phyloP scores from a whole-genome alignment of 1,140 invertebrate genomes.

The Heliothis virescens region DNA sequence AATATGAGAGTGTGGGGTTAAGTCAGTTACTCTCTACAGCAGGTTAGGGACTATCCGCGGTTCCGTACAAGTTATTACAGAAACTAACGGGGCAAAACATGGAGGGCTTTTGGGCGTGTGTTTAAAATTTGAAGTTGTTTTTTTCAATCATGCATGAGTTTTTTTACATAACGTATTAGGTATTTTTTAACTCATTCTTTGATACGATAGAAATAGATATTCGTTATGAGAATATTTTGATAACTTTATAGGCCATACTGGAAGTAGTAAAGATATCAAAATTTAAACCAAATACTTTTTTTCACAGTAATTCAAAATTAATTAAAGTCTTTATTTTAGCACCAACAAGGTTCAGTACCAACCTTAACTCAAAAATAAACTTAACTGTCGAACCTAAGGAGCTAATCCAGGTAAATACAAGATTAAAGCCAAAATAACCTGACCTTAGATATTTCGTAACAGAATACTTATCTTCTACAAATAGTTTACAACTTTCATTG shows the following conservation, averaged over 20 bases:
- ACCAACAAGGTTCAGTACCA: too few species aligned
- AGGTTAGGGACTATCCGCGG: constrained; percentile 50
- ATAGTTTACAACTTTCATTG: constrained; percentile 13
- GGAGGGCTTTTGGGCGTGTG: neutral
- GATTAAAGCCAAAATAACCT: neutral
- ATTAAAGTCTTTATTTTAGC: too few species aligned
- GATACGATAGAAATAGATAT: too few species aligned
- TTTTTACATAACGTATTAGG: too few species aligned
- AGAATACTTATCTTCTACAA: neutral
- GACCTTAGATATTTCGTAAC: neutral
- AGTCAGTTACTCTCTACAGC: constrained; percentile 41
- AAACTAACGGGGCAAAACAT: constrained; percentile 17
- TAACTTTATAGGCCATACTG: too few species aligned
- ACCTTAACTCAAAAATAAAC: too few species aligned
- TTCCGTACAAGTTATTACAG: neutral
- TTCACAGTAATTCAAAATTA: too few species aligned
- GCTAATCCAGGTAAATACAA: neutral
- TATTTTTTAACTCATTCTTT: too few species aligned
- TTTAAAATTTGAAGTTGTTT: constrained; percentile 40
- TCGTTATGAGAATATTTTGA: too few species aligned
- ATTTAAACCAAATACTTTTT: too few species aligned
- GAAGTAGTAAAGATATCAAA: too few species aligned
- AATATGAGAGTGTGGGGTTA: constrained; percentile 60
- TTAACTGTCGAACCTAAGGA: neutral
- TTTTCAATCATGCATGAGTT: neutral